Evolutionary conservation across 2,113 vertebrate genomes (phyloP).

Genomic region (Rhipidura dahli): DNA sequence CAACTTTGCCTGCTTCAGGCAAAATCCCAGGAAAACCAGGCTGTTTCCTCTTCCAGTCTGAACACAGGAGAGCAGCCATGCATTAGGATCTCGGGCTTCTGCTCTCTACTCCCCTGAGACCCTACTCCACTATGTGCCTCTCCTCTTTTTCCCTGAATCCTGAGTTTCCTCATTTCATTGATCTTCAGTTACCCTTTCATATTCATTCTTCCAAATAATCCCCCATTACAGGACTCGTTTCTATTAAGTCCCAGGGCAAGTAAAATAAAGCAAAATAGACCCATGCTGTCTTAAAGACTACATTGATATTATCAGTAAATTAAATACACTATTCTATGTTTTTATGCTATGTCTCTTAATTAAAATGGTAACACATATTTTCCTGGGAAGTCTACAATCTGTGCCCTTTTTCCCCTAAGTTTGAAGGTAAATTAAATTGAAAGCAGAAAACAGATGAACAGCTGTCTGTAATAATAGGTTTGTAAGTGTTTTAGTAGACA

Average conservation of each 20-base stretch:
- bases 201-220: not conserved
- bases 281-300: not conserved
- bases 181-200: not conserved
- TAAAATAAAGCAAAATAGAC: not conserved
- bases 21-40: not conserved
- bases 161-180: not conserved
- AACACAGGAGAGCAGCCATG: not conserved
- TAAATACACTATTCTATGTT: not conserved
- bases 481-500: slow-evolving; percentile 3
- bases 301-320: not conserved
- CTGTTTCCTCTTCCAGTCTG: not conserved
- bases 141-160: not conserved
- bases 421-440: slow-evolving; percentile 5
- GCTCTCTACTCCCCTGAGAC: not conserved
- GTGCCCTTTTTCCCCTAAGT: not conserved
- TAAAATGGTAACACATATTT: not conserved
- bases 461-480: slow-evolving; percentile 25
- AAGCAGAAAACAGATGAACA: slow-evolving; percentile 10
- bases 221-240: not conserved
- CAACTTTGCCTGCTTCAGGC: not conserved
- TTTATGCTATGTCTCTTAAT: not conserved
- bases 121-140: not conserved
- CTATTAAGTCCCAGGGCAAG: not conserved
- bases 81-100: not conserved
- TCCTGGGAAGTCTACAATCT: not conserved